Evolutionary conservation across 2,797 vertebrate genomes (phyloP), one percentile per base, ranked within the genome.

Genomic region (Lutjanus campechanus): DNA sequence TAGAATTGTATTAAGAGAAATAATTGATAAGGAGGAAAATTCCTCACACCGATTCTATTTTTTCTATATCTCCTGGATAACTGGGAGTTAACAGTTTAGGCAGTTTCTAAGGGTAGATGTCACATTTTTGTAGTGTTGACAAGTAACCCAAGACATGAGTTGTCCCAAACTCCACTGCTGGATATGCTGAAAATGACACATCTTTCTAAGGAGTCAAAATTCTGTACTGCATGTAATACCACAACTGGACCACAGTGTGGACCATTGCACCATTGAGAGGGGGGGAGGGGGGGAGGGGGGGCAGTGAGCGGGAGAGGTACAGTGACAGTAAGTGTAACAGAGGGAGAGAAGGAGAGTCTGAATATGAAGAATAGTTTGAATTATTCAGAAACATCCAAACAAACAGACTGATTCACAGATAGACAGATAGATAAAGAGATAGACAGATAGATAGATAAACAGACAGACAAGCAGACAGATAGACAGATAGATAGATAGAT

Each of bases 201-300:
- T 79, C 75, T 78, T 85, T 89, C 62, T 76, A 67, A 92, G 88
- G 81, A 91, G 83, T 83, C 64, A 85, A 66, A 76, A 76, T 19
- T 82, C 69, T 89, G 80, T 41, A 85, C 90, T 87, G 78, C 83
- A 86, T 79, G 83, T 91, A 85, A 89, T 85, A 90, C 82, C 85
- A 93, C 77, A 91, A 82, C 70, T 88, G 78, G 81, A 84, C 88
- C 90, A 88, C 88, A 92, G 91, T 82, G 85, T 91, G 92, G 79
- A 66, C 78, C 82, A 90, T 75, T 90, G 83, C 76, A 89, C 85
- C 88, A 89, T 75, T 86, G 64, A 92, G 69, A 91, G 61, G 86
- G 70, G 75, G n/a, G n/a, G n/a, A n/a, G n/a, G n/a, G n/a, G n/a
- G n/a, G n/a, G n/a, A n/a, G n/a, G n/a, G n/a, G 78, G 68, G 79